phyloP scores from a whole-genome alignment of 1,140 invertebrate genomes.

The Diachasmimorpha longicaudata region DNA sequence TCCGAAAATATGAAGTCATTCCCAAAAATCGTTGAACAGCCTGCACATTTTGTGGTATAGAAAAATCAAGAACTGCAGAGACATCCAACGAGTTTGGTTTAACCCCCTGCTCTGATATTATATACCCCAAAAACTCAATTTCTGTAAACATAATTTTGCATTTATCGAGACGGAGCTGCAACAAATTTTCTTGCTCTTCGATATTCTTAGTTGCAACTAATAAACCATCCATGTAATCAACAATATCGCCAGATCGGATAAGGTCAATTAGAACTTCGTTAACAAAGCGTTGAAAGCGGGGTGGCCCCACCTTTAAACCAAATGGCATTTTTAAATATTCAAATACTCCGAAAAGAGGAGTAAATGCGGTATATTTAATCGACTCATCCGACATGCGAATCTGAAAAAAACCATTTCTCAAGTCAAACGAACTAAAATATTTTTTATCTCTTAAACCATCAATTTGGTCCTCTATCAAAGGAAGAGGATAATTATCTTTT shows the following conservation, averaged over 20 bases:
- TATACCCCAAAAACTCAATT: conserved; percentile 6
- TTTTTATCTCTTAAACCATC: conserved; percentile 22
- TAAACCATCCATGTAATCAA: conserved; percentile 26
- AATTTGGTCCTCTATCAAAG: conserved; percentile 25
- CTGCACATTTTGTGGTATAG: background rate
- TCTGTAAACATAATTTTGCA: conserved; percentile 36
- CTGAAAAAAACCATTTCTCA: conserved; percentile 22
- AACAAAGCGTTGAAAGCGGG: conserved; percentile 33
- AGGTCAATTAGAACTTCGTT: conserved; percentile 33
- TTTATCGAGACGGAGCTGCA: conserved; percentile 31
- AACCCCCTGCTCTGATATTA: background rate
- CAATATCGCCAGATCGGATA: background rate
- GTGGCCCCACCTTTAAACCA: conserved; percentile 38
- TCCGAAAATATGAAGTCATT: conserved; percentile 10
- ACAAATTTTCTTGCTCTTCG: conserved; percentile 16
- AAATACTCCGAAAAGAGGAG: conserved; percentile 33
- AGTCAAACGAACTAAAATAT: conserved; percentile 39
- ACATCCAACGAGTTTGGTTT: background rate
- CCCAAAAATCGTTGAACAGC: background rate
- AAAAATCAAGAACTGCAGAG: background rate
- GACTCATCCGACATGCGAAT: background rate
- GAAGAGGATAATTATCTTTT: conserved; percentile 36
- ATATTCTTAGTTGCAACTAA: conserved; percentile 12
- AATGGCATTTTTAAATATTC: conserved; percentile 46
- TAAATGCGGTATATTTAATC: conserved; percentile 9